These are phyloP conservation scores for Lobophora halterata DNA, from an alignment of 2,888 invertebrate species.

Conservation along the genomic window DNA sequence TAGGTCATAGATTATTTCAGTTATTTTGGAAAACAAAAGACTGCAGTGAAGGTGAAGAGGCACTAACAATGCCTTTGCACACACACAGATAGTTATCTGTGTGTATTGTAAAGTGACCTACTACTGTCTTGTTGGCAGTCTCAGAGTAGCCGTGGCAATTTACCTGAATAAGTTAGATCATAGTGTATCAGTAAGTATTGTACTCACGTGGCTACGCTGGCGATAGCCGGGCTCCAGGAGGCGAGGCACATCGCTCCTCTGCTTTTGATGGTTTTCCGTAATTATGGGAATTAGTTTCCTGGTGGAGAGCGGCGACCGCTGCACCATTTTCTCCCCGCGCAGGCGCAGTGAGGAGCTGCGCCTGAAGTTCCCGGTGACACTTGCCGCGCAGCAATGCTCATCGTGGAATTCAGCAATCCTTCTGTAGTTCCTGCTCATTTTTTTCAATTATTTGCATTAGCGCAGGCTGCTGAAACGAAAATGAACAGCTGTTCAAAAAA, in stretches of 20 bases:
- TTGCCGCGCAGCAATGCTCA: constrained; percentile 75
- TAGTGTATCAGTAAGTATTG: constrained; percentile 1
- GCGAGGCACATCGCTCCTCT: constrained; percentile 70
- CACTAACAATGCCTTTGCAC: neutral
- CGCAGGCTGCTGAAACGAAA: constrained; percentile 61
- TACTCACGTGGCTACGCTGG: constrained; percentile 81
- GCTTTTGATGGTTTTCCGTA: constrained; percentile 80
- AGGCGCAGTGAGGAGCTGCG: constrained; percentile 85
- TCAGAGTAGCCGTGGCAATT: constrained; percentile 46
- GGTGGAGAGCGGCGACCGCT: constrained; percentile 75
- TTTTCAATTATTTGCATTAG: constrained; percentile 66
- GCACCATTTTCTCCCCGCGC: constrained; percentile 83
- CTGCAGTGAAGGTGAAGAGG: no score
- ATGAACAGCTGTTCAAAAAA: constrained; percentile 55
- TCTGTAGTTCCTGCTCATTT: constrained; percentile 72
- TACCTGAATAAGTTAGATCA: constrained; percentile 20
- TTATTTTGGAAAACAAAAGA: no score
- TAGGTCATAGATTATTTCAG: no score
- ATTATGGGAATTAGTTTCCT: constrained; percentile 81
- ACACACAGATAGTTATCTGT: neutral
- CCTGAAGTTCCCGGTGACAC: constrained; percentile 79
- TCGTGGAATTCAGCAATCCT: constrained; percentile 70
- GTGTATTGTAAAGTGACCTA: neutral
- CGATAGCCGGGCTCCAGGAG: constrained; percentile 72
- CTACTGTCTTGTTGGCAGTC: constrained; percentile 28